Evolutionary conservation across 2,113 vertebrate species (phyloP).

Genomic region (Orthonyx spaldingii): DNA sequence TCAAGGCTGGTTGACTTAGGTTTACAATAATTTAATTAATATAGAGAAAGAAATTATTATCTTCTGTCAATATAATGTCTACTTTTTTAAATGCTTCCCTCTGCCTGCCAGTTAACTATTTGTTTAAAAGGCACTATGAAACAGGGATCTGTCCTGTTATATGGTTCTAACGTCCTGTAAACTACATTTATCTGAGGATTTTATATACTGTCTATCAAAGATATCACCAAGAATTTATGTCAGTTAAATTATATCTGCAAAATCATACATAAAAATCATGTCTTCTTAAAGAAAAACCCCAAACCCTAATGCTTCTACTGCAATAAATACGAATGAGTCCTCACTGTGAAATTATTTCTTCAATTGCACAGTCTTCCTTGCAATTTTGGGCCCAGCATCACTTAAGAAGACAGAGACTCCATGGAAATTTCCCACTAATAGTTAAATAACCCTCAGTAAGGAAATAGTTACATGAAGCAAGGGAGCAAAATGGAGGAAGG

Average conservation of each 20-base stretch:
- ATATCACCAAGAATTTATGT: neutral
- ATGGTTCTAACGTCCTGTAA: neutral
- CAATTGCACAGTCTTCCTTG: neutral
- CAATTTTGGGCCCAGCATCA: neutral
- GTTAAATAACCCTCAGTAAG: neutral
- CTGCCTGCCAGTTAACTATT: neutral
- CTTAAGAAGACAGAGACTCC: neutral
- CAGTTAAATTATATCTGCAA: neutral
- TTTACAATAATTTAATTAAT: neutral
- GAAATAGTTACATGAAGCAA: neutral
- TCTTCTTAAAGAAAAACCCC: fast-evolving
- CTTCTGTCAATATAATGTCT: neutral
- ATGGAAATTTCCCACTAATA: neutral
- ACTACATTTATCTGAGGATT: neutral
- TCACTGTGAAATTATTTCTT: neutral
- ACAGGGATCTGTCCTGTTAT: neutral
- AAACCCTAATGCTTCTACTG: neutral
- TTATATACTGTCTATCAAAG: neutral
- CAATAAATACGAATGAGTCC: neutral
- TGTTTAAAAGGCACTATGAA: neutral
- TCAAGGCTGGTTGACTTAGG: neutral
- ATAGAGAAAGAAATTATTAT: neutral
- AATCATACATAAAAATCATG: neutral
- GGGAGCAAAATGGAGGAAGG: neutral
- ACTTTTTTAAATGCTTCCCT: neutral